Evolutionary conservation across 2,888 invertebrate genomes (phyloP), one percentile per base, ranked within the genome.

Genomic region (Eulithis prunata): DNA sequence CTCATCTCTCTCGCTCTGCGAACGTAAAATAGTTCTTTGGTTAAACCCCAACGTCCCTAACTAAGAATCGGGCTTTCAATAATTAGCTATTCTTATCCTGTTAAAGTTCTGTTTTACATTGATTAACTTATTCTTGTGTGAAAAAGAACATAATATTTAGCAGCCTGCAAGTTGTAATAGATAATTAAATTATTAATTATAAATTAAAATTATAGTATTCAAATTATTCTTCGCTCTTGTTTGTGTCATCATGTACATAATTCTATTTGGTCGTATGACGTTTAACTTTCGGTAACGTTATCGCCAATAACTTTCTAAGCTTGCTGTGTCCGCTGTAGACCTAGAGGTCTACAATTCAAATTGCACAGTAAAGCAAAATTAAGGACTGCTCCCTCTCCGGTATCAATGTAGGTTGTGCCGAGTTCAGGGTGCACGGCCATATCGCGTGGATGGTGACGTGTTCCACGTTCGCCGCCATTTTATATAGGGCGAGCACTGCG

Each of bases 401-500:
- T 89, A 86, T 85, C 83, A 76, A 82, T 80, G 80, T 85, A 82
- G 85, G 87, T 81, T 84, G 83, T 84, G 79, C 84, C 78, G 84
- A 84, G 88, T 85, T 84, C 87, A 85, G 87, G 89, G 87, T 87
- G 86, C 92, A 92, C 89, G 91, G 85, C 69, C 78, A 80, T 72
- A 71, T 80, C 88, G 92, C 92, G 91, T 91, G 91, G 87, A 58
- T 81, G 85, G 75, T 91, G 92, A 90, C 90, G 91, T 89, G 88
- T 83, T 82, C 84, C 80, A 89, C 88, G 88, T 82, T 81, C 84
- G 81, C 86, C 84, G 88, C 88, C 89, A 87, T 89, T 88, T 91
- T 92, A 93, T 85, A 93, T 91, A 88, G 90, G 89, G 81, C 89
- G 89, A 78, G 83, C 88, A 88, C 88, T 88, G 82, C 85, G 88